Conservation (phyloP, 2,113 vertebrate genomes). For the Lasiurus cinereus region DNA sequence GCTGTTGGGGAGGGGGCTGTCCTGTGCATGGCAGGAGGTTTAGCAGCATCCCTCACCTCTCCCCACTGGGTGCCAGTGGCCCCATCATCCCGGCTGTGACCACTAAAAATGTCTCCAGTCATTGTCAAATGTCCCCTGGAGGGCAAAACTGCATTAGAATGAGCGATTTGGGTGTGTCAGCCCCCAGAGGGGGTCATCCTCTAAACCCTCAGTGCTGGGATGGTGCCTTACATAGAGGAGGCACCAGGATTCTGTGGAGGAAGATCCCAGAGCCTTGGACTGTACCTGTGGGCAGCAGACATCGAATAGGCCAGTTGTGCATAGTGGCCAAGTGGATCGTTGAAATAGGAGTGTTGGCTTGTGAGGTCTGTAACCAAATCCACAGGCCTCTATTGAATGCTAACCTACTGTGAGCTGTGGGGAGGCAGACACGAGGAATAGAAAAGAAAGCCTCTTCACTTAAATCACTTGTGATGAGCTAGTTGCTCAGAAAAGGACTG, state of each 20-base stretch:
- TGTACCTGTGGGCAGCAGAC: not conserved
- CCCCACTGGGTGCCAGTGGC: not conserved
- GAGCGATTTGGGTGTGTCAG: not conserved
- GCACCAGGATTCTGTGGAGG: not conserved
- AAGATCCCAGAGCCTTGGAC: not conserved
- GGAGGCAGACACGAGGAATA: rapidly evolving
- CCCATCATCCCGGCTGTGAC: not conserved
- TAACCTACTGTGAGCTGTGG: not conserved
- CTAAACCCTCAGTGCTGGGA: not conserved
- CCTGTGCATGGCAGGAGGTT: not conserved
- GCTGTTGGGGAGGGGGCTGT: too few species aligned
- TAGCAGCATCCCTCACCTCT: not conserved
- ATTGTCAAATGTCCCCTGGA: not conserved
- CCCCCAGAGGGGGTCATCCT: not conserved
- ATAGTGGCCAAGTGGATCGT: rapidly evolving
- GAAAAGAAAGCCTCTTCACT: not conserved
- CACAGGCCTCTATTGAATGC: not conserved
- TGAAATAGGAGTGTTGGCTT: not conserved
- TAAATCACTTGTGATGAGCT: not conserved
- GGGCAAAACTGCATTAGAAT: not conserved
- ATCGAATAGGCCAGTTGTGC: not conserved
- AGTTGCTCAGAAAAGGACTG: not conserved
- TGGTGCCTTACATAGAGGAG: not conserved
- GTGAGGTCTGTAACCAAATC: not conserved
- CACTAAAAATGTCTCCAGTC: not conserved